A percentile compares a stretch with the other conserved stretches of the same genome.
These are phyloP conservation scores for Odontomachus brunneus DNA, from an alignment of 1,140 invertebrate species.

Conservation along the genomic window DNA sequence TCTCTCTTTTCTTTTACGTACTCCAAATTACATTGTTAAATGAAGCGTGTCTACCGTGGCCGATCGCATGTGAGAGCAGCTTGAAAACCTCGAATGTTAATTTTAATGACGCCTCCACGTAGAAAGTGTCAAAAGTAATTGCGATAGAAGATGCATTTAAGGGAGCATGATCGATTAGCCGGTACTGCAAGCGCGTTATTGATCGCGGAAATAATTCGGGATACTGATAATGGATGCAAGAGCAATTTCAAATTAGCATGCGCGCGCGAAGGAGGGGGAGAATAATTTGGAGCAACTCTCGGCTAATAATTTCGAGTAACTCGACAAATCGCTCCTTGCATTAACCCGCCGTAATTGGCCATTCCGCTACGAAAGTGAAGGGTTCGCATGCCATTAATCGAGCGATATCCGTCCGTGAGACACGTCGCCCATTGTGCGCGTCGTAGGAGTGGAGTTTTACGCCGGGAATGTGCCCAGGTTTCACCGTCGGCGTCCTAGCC, in stretches of 20 bases:
- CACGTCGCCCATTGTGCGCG: not conserved
- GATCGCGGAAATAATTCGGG: slow-evolving; percentile 15
- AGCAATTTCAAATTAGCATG: not conserved
- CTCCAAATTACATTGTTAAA: slow-evolving; percentile 26
- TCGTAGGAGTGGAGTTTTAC: slow-evolving; percentile 2
- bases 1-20: not conserved
- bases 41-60: slow-evolving; percentile 1
- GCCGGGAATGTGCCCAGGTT: slow-evolving; percentile 8
- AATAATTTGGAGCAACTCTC: not conserved
- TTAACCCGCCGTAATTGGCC: not conserved
- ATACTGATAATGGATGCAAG: not conserved
- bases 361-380: slow-evolving; percentile 12
- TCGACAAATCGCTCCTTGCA: not conserved
- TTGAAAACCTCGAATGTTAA: slow-evolving; percentile 16
- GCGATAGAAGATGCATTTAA: not conserved
- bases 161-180: too few species aligned
- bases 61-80: not conserved
- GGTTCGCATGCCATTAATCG: slow-evolving; percentile 9
- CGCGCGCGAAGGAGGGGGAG: too few species aligned
- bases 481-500: slow-evolving; percentile 35
- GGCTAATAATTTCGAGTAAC: not conserved
- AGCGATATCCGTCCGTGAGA: slow-evolving; percentile 1
- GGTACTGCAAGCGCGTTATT: too few species aligned
- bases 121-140: not conserved
- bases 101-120: not conserved